phyloP scores from a whole-genome alignment of 2,888 invertebrate species.

The Pemphredon lugubris region DNA sequence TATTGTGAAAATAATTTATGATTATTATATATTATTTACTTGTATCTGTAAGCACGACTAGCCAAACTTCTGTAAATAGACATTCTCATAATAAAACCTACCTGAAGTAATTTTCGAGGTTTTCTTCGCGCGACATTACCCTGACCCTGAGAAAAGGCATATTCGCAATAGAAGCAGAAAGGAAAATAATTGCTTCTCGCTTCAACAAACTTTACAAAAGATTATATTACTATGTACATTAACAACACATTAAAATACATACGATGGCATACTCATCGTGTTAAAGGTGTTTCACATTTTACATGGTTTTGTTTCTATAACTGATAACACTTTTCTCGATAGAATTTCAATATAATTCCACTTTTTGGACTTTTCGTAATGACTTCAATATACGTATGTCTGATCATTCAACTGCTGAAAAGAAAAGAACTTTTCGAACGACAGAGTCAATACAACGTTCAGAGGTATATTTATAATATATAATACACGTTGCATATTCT shows the following conservation, averaged over 20 bases:
- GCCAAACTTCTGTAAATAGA: conserved; percentile 78
- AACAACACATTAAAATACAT: conserved; percentile 37
- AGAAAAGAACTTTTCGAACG: neutral
- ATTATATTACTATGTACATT: conserved; percentile 55
- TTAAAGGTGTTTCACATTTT: no score
- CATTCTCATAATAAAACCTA: conserved; percentile 76
- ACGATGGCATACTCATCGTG: no score
- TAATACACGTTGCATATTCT: neutral
- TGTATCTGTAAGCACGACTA: conserved; percentile 70
- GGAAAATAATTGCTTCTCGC: neutral
- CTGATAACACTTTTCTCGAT: no score
- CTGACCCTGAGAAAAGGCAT: no score
- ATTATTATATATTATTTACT: conserved; percentile 65
- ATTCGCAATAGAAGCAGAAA: conserved; percentile 5
- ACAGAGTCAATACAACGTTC: neutral
- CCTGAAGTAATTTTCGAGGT: conserved; percentile 46
- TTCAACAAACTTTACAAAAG: conserved; percentile 39
- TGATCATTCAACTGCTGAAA: no score
- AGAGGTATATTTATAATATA: neutral
- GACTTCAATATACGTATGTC: no score
- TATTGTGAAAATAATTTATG: conserved; percentile 74
- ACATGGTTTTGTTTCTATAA: no score
- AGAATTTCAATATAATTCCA: no score
- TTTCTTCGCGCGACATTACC: conserved; percentile 2
- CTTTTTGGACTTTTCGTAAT: no score